Base-by-base conservation (phyloP, 2,113 vertebrate species). In the Cariama cristata region DNA sequence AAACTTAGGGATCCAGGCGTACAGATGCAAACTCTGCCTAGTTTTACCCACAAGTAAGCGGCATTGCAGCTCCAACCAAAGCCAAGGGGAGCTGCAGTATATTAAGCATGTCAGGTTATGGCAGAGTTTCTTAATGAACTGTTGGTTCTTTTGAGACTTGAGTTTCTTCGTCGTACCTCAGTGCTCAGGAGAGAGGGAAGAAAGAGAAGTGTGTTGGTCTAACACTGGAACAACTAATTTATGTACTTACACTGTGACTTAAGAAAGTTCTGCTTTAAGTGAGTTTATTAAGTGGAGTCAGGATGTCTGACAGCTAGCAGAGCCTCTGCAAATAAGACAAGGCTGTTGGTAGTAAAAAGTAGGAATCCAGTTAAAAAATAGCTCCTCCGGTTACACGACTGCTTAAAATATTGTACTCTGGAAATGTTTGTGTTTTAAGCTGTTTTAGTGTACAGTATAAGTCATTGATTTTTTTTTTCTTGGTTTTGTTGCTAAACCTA, bases 201-300 rank as follows among this genome's bases (percentile, higher is more conserved):
- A 96, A 95, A 97, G 91, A 88, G 72, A 93, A 92, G 94, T 82
- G 82, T 96, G 94, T 97, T 97, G 95, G 91, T 93, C 88, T 95
- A 91, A 79, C 1, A 20, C 93, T 97, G 90, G 97, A 98, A 96
- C 93, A 95, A 97, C 97, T 96, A 96, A 97, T 98, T 97, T 97
- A 97, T 98, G 97, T 96, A 94, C 95, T 96, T 95, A 90, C 71
- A 86, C 96, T 96, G 95, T 90, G 97, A 97, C 97, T 98, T 97
- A 97, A 97, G 96, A 98, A 97, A 95, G 93, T 96, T 94, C 89
- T 93, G 79, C 95, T 97, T 62, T 97, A 93, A 97, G 96, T 93
- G 94, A 98, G 97, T 98, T 98, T 98, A 98, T 98, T 97, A 98
- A 98, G 97, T 98, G 98, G 97, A 98, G 98, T 98, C 98, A 97